Evolutionary conservation across 2,797 vertebrate genomes (phyloP).

Genomic region (Perodicticus potto): DNA sequence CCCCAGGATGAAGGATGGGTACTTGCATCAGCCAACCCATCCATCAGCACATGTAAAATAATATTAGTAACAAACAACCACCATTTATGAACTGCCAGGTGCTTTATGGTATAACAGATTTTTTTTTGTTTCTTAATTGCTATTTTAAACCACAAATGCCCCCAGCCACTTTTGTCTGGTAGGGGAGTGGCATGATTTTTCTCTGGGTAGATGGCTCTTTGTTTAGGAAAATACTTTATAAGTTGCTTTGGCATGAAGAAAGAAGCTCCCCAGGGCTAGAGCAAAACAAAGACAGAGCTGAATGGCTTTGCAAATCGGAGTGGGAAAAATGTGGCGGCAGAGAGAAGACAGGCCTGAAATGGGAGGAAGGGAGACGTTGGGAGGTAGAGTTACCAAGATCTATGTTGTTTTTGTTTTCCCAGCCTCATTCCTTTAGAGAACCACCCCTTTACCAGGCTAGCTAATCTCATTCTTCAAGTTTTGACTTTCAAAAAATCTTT

Average conservation of each 20-base stretch:
- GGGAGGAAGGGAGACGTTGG: neutral
- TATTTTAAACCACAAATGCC: slow-evolving; percentile 77
- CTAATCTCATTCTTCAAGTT: slow-evolving; percentile 54
- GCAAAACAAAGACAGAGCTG: slow-evolving; percentile 58
- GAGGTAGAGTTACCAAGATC: neutral
- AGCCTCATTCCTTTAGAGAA: slow-evolving; percentile 35
- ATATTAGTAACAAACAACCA: slow-evolving; percentile 63
- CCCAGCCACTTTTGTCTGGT: slow-evolving; percentile 75
- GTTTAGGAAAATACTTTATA: slow-evolving; percentile 80
- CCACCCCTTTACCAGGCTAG: neutral
- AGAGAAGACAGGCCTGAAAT: neutral
- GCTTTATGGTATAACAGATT: slow-evolving; percentile 61
- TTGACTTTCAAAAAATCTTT: too few species aligned
- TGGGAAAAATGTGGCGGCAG: slow-evolving; percentile 1
- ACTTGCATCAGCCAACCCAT: slow-evolving; percentile 11
- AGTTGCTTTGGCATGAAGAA: slow-evolving; percentile 76
- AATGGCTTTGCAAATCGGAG: slow-evolving; percentile 66
- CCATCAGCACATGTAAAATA: slow-evolving; percentile 57
- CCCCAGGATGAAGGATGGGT: slow-evolving; percentile 36
- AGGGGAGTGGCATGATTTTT: slow-evolving; percentile 75
- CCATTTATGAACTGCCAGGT: slow-evolving; percentile 66
- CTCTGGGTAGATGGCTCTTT: slow-evolving; percentile 74
- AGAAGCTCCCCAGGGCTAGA: slow-evolving; percentile 62
- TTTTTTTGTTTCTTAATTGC: slow-evolving; percentile 49
- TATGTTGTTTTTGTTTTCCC: slow-evolving; percentile 15